Conservation (phyloP, 2,797 vertebrate species). For the Arctocebus calabarensis region DNA sequence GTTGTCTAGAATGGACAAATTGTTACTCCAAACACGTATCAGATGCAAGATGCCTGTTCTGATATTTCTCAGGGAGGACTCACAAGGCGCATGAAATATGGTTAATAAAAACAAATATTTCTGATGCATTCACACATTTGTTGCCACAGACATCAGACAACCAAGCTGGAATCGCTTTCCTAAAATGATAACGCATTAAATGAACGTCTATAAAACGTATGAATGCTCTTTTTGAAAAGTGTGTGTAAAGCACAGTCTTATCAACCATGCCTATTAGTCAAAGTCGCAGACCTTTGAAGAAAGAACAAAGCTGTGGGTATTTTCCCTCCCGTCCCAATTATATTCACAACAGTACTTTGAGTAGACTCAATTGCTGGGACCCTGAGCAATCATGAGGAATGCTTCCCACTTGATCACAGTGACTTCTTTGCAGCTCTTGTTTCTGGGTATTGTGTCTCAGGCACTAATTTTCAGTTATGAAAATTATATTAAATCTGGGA, state of each 20-base stretch:
- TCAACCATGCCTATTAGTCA: neutral
- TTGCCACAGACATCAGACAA: constrained; percentile 47
- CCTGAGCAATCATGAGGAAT: neutral
- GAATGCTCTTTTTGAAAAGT: neutral
- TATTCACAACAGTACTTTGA: neutral
- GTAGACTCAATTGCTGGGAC: neutral
- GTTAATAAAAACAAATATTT: constrained; percentile 52
- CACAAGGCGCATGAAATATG: neutral
- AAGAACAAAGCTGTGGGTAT: neutral
- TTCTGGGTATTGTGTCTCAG: neutral
- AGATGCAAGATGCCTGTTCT: neutral
- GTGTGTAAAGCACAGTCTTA: neutral
- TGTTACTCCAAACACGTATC: neutral
- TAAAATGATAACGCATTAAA: neutral
- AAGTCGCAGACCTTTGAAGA: neutral
- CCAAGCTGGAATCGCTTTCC: neutral
- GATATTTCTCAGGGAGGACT: neutral
- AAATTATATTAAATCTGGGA: neutral
- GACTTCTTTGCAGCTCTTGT: neutral
- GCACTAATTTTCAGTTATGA: neutral
- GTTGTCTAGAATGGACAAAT: neutral
- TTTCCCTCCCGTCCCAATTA: neutral
- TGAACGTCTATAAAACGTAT: constrained; percentile 28
- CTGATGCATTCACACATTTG: neutral
- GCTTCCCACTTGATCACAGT: neutral